Percentiles rank a stretch among this genome's conserved stretches.
These are phyloP conservation scores for Ictalurus punctatus DNA, from an alignment of 2,113 vertebrate genomes.

Conservation along the genomic window DNA sequence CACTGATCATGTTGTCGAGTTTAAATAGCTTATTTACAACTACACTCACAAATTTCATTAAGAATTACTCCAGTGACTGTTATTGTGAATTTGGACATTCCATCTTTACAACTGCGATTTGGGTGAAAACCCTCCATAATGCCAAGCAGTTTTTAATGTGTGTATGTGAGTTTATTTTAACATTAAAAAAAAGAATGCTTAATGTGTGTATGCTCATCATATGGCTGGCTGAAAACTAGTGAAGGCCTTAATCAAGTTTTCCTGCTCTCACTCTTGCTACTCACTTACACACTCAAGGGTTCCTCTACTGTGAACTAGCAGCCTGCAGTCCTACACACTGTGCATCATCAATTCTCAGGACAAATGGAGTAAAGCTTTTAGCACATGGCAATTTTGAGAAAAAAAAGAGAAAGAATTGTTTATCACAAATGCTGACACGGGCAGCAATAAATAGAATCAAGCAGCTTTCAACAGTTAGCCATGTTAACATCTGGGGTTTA, in stretches of 20 bases:
- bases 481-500: background rate
- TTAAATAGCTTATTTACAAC: background rate
- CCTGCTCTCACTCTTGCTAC: constrained; percentile 32
- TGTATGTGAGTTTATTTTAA: background rate
- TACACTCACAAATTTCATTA: background rate
- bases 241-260: constrained; percentile 59
- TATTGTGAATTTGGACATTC: constrained; percentile 58
- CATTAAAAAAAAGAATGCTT: background rate
- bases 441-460: background rate
- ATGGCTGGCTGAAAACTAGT: constrained; percentile 18
- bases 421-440: background rate
- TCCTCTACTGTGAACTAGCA: constrained; percentile 40
- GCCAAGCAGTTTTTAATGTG: constrained; percentile 38
- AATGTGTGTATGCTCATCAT: constrained; percentile 6
- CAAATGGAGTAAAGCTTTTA: background rate
- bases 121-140: constrained; percentile 5
- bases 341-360: constrained; percentile 36
- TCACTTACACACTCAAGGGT: constrained; percentile 16
- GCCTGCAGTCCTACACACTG: constrained; percentile 33
- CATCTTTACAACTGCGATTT: constrained; percentile 55
- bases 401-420: background rate
- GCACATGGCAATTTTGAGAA: background rate
- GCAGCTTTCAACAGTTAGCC: background rate
- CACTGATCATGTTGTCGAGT: background rate
- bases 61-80: constrained; percentile 58